phyloP scores from a whole-genome alignment of 2,797 vertebrate genomes.

The Onychomys torridus region DNA sequence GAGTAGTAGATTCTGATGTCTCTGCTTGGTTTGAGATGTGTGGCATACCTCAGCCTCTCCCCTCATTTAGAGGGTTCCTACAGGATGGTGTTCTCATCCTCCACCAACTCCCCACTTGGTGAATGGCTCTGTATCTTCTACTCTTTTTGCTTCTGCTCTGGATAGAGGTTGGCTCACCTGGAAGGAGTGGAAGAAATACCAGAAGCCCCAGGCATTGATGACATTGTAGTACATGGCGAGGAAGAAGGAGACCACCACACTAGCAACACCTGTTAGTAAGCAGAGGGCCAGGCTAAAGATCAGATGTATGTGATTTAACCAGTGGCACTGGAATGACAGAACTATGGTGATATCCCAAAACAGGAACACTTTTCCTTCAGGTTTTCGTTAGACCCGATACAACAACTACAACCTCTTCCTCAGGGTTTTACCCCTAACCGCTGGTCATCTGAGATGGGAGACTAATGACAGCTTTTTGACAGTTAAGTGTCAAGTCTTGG shows the following conservation, averaged over 20 bases:
- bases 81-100: rapidly evolving
- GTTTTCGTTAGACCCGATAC: not conserved
- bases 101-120: not conserved
- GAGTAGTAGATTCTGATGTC: not conserved
- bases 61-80: not conserved
- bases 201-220: slow-evolving; percentile 97
- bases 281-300: not conserved
- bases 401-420: not conserved
- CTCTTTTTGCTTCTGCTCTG: not conserved
- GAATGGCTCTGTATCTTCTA: not conserved
- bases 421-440: not conserved
- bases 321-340: rapidly evolving
- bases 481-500: not conserved
- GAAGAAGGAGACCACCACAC: slow-evolving; percentile 93
- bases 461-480: not conserved
- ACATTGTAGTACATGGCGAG: slow-evolving; percentile 96
- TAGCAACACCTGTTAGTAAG: slow-evolving; percentile 90
- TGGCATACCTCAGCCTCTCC: not conserved
- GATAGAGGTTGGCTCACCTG: slow-evolving; percentile 87
- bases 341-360: not conserved
- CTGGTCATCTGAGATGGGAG: not conserved
- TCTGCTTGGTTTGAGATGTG: rapidly evolving
- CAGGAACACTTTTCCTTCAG: not conserved
- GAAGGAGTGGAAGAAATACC: slow-evolving; percentile 98
- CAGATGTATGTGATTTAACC: rapidly evolving